phyloP scores from a whole-genome alignment of 2,113 vertebrate genomes.

The Galbula dea region DNA sequence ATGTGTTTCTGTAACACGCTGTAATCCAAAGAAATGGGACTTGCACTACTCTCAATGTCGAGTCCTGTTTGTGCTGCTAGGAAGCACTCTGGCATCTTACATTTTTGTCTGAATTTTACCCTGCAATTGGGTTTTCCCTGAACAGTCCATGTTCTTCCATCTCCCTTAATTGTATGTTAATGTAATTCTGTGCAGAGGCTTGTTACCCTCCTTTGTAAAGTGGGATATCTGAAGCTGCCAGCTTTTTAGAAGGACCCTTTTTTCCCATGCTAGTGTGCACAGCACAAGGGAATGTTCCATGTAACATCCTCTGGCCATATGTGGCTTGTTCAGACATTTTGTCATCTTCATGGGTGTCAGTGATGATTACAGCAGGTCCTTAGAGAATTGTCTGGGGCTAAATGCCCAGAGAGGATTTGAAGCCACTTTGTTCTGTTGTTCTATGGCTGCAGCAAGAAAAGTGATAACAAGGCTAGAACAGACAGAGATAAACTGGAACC shows the following conservation, averaged over 20 bases:
- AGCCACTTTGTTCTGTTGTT: not conserved
- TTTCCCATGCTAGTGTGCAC: not conserved
- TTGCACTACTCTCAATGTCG: not conserved
- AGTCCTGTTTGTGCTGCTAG: not conserved
- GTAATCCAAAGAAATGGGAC: not conserved
- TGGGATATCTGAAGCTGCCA: not conserved
- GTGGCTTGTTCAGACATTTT: not conserved
- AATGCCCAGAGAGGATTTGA: not conserved
- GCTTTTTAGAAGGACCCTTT: not conserved
- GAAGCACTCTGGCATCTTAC: not conserved
- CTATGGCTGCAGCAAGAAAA: not conserved
- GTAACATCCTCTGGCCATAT: not conserved
- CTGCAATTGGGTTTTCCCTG: not conserved
- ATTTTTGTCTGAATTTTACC: not conserved
- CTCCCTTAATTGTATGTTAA: not conserved
- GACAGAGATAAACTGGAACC: not conserved
- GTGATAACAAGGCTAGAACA: not conserved
- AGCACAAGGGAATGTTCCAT: not conserved
- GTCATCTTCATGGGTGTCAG: not conserved
- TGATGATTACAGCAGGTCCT: not conserved
- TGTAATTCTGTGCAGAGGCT: not conserved
- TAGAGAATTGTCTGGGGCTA: not conserved
- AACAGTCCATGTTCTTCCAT: rapidly evolving
- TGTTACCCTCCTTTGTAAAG: not conserved
- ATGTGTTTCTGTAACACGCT: not conserved